Evolutionary conservation across 2,888 invertebrate species (phyloP), one percentile per base, ranked within the genome.

Genomic region (Sinodicranocentrus sp.): DNA sequence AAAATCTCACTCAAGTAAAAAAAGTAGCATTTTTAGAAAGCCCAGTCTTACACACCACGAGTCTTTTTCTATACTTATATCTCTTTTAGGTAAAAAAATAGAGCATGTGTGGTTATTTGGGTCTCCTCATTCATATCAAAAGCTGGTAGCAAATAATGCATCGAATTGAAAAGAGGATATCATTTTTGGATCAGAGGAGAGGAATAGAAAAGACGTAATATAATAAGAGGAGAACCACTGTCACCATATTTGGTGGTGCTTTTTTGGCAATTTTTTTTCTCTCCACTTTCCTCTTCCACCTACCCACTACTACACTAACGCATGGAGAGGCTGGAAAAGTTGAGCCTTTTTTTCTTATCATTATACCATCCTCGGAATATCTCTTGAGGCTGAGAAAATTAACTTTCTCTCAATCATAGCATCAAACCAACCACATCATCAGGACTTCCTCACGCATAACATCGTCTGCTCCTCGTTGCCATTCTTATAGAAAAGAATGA

Each of bases 371-470:
- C 44, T 10, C 48, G 48, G 13, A 6, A 10, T 48, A 85, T 86
- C 86, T 86, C 87, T 73, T 52, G 87, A 86, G 85, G 85, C 80
- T 84, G 84, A 71, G 84, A 87, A 87, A 87, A 86, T 87, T 86
- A 87, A 86, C 86, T 87, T 87, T 86, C 86, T 87, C 86, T 85
- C 87, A 87, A 87, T 87, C 85, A 87, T 85, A 86, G 44, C 43
- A 59, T 39, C 61, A 23, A 54, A 44, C 13, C 63, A 48, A 19
- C 72, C 61, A 61, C 63, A 25, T 23, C 39, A 28, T 25, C 39
- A 44, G 5, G 43, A 72, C 28, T n/a, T n/a, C n/a, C n/a, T 71
- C 33, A 61, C 61, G 21, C 52, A 54, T 68, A 48, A 13, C 23
- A n/a, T 19, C 39, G 39, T 33, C 39, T 26, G 48, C 15, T n/a